These are phyloP conservation scores for Scophthalmus maximus DNA, from an alignment of 2,113 vertebrate genomes.

Conservation along the genomic window DNA sequence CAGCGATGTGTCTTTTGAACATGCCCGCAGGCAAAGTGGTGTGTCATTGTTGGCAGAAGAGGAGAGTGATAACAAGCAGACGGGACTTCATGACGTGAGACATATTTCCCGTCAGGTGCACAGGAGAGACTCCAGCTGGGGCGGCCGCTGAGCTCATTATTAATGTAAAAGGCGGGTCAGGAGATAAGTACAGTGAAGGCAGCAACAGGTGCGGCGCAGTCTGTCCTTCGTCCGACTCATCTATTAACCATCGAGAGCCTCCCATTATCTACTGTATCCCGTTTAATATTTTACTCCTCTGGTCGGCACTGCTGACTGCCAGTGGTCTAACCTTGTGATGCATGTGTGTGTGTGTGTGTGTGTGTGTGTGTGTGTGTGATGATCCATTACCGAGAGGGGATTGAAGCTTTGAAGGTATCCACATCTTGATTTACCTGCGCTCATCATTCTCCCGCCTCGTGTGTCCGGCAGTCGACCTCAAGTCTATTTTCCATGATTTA, in stretches of 20 bases:
- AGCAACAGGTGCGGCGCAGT: constrained; percentile 39
- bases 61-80: background rate
- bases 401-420: constrained; percentile 10
- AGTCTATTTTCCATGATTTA: no score
- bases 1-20: background rate
- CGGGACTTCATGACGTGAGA: background rate
- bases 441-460: no score
- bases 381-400: constrained; percentile 19
- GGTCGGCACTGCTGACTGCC: constrained; percentile 3
- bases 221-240: constrained; percentile 41
- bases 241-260: constrained; percentile 48
- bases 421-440: constrained; percentile 49
- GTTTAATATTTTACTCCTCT: constrained; percentile 67
- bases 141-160: constrained; percentile 25
- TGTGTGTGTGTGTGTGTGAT: constrained; percentile 21
- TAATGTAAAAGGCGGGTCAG: constrained; percentile 32
- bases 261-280: constrained; percentile 49
- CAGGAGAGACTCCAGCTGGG: background rate
- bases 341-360: background rate
- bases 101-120: background rate
- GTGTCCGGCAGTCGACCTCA: no score
- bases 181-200: background rate
- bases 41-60: background rate
- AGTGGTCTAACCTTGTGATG: background rate
- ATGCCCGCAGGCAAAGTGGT: background rate